Evolutionary conservation across 2,888 invertebrate genomes (phyloP).

Genomic region (Epirrhoe alternata): DNA sequence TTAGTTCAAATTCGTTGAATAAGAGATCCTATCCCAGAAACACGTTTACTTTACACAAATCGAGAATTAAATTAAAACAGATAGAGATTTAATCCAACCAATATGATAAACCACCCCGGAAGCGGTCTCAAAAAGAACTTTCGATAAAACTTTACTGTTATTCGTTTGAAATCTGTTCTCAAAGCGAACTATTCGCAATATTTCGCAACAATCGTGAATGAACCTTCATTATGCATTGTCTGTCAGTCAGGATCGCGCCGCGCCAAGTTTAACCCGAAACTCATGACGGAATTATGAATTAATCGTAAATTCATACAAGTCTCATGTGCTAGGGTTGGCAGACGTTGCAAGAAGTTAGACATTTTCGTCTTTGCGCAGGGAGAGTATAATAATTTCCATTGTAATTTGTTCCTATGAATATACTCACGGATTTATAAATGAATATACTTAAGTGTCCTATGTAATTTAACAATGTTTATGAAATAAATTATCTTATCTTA

Average conservation of each 20-base stretch:
- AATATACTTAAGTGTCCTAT: too few relatives aligned
- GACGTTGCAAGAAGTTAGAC: neutral
- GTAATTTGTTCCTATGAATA: too few relatives aligned
- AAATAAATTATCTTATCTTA: too few relatives aligned
- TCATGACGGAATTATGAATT: slow-evolving; percentile 24
- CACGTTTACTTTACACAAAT: too few relatives aligned
- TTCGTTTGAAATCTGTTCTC: slow-evolving; percentile 25
- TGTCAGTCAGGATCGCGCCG: slow-evolving; percentile 32
- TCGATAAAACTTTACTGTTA: slow-evolving; percentile 18
- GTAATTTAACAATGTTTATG: too few relatives aligned
- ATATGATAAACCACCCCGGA: neutral
- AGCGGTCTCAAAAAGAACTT: slow-evolving; percentile 4
- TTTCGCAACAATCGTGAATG: slow-evolving; percentile 32
- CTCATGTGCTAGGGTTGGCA: slow-evolving; percentile 12
- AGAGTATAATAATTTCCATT: too few relatives aligned
- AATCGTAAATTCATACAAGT: slow-evolving; percentile 23
- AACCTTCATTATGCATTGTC: slow-evolving; percentile 42
- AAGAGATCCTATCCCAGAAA: too few relatives aligned
- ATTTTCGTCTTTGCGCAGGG: slow-evolving; percentile 2
- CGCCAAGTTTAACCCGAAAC: slow-evolving; percentile 26
- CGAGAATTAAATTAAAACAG: too few relatives aligned
- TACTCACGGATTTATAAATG: too few relatives aligned
- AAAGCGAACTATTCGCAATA: slow-evolving; percentile 25
- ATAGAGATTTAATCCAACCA: neutral
- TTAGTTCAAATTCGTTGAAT: too few relatives aligned